Evolutionary conservation across 2,888 invertebrate genomes (phyloP).

Genomic region (Cheilosia vulpina): DNA sequence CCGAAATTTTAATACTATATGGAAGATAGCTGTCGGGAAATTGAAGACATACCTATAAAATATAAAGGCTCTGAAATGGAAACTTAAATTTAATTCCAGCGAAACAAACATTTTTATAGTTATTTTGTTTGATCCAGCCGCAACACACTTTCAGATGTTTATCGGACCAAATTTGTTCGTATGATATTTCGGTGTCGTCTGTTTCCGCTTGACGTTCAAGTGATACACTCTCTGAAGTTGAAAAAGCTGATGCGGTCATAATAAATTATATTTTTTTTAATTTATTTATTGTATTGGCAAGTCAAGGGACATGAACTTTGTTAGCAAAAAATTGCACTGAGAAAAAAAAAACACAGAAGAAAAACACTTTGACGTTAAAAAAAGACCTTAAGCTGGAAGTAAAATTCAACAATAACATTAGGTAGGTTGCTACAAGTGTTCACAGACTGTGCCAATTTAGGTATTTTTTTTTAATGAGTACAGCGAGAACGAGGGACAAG

Average conservation of each 20-base stretch:
- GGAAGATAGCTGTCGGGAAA: constrained; percentile 93
- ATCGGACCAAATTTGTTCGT: constrained; percentile 82
- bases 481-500: too few species aligned
- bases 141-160: constrained; percentile 79
- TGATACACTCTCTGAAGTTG: constrained; percentile 80
- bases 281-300: constrained; percentile 63
- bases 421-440: too few species aligned
- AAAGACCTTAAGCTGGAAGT: background rate
- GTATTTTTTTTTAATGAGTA: too few species aligned
- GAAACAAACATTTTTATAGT: constrained; percentile 86
- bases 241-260: constrained; percentile 80
- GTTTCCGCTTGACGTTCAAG: constrained; percentile 80
- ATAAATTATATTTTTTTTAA: background rate
- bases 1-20: constrained; percentile 88
- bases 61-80: constrained; percentile 3
- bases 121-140: constrained; percentile 89
- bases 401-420: too few species aligned
- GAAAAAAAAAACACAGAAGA: background rate
- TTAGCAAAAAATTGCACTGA: background rate
- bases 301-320: background rate
- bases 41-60: constrained; percentile 90
- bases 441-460: too few species aligned
- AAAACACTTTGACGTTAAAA: background rate
- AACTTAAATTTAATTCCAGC: constrained; percentile 14
- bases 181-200: constrained; percentile 66